Conservation (phyloP, 2,888 invertebrate genomes). For the Strigamia crassipes region DNA sequence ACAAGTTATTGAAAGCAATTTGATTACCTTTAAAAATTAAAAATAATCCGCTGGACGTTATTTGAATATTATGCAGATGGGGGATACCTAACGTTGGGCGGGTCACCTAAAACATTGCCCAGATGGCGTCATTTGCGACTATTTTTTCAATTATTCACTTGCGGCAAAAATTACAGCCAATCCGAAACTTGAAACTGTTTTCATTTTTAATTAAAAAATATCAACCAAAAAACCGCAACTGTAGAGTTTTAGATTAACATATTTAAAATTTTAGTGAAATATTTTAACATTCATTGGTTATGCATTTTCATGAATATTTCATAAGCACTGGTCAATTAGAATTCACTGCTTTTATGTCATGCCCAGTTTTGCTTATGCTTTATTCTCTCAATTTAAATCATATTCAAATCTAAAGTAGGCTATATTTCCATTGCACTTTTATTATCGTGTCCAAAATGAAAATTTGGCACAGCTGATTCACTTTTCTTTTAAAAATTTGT, state of each 20-base stretch:
- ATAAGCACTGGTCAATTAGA: neutral
- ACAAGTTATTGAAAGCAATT: no score
- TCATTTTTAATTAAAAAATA: no score
- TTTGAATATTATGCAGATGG: no score
- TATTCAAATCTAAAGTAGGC: neutral
- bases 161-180: no score
- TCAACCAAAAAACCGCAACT: neutral
- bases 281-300: neutral
- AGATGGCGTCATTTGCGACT: no score
- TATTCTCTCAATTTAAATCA: constrained; percentile 33
- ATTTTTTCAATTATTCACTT: no score
- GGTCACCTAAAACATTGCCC: no score
- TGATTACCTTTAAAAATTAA: no score
- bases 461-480: constrained; percentile 29
- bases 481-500: constrained; percentile 12
- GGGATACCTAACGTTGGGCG: no score
- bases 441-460: neutral
- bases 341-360: neutral
- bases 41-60: no score
- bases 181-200: no score
- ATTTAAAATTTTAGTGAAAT: neutral
- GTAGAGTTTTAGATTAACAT: neutral
- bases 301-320: constrained; percentile 28
- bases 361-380: neutral
- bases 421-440: constrained; percentile 30